Base-by-base conservation (phyloP, 2,113 vertebrate species). In the Manacus vitellinus region DNA sequence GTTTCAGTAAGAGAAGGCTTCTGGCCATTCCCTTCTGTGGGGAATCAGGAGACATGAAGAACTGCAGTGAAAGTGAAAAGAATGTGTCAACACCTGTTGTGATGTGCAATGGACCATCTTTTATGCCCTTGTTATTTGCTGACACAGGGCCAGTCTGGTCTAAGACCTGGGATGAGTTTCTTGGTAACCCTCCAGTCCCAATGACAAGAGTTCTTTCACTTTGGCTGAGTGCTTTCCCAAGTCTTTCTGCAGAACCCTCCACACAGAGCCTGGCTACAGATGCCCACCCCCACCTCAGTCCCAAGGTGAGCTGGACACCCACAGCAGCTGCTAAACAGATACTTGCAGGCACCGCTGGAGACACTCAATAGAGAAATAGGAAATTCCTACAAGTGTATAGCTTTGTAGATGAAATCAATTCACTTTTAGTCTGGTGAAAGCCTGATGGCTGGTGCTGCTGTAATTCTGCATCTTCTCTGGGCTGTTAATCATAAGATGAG, bases 341-440 rank as follows among this genome's bases (percentile, higher is more conserved):
- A 11, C 14, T 76, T 74, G 15, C 10, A 49, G 58, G 47, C 33
- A 44, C 9, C 54, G 61, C 39, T 51, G 73, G 35, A 91, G 52
- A 52, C 33, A 8, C 5, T 74, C 30, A 14, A 0, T 37, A 35
- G 7, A 72, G 86, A 71, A 81, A 58, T 0, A 1, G 14, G n/a
- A 81, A 68, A 81, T 37, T 46, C 33, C 39, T 54, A 24, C 44
- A 65, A 19, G 11, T 2, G 0, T 31, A 19, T 20, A 23, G 31
- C n/a, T 93, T 86, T 88, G 47, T 31, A 89, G 44, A 10, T 49
- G 28, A 87, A 74, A 75, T 4, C 3, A 25, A 1, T 14, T 44
- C 79, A 25, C 11, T 46, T 77, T 68, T 41, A 72, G 13, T 6
- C 56, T 41, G 17, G 43, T 66, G 47, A 75, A n/a, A 84, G 4